phyloP scores from a whole-genome alignment of 2,113 vertebrate species.

The Lepus europaeus region DNA sequence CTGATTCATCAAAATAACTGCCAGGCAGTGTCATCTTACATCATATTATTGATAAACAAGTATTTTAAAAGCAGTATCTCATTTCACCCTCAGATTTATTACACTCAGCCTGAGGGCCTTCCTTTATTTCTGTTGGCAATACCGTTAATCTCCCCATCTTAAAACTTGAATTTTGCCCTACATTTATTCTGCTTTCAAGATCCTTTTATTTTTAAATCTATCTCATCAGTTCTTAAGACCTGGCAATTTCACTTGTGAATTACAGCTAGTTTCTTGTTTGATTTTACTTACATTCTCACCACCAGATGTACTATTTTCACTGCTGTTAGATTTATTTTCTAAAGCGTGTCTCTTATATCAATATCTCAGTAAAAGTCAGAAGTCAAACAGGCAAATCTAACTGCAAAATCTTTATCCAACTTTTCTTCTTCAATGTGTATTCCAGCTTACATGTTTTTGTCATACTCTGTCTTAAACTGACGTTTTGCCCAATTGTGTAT shows the following conservation, averaged over 20 bases:
- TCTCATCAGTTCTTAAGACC: neutral
- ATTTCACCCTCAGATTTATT: constrained; percentile 56
- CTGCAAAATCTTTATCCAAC: neutral
- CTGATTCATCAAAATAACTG: neutral
- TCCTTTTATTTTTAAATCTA: neutral
- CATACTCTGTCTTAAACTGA: neutral
- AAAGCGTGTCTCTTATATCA: neutral
- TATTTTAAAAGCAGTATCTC: constrained; percentile 11
- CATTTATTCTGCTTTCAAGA: neutral
- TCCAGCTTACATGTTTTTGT: neutral
- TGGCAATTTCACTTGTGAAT: neutral
- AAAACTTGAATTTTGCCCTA: neutral
- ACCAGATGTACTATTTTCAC: neutral
- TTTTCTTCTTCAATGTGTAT: neutral
- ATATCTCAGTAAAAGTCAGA: neutral
- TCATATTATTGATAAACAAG: constrained; percentile 24
- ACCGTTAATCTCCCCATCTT: neutral
- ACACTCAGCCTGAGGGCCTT: neutral
- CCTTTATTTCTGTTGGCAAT: neutral
- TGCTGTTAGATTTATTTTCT: neutral
- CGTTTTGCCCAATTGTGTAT: neutral
- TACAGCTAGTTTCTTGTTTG: neutral
- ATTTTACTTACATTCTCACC: neutral
- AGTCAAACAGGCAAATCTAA: neutral
- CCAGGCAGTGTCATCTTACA: neutral